Evolutionary conservation across 2,888 invertebrate species (phyloP).

Genomic region (Odiellus spinosus): DNA sequence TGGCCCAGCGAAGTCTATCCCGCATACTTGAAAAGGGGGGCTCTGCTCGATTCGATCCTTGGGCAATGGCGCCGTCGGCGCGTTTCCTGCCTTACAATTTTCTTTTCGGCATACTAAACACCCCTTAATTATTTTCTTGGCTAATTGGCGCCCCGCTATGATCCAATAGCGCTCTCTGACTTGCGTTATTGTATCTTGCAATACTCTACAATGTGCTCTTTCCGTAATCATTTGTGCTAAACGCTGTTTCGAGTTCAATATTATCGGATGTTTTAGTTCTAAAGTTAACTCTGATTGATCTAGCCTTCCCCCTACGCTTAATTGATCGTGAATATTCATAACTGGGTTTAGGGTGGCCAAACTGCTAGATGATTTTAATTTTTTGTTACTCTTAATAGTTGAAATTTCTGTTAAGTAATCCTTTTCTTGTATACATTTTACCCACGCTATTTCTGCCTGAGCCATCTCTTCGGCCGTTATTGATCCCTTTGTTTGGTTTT

Average conservation of each 20-base stretch:
- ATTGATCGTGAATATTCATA: not conserved
- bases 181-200: slow-evolving; percentile 1
- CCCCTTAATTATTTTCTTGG: not conserved
- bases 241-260: slow-evolving; percentile 1
- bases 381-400: no score
- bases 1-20: slow-evolving; percentile 2
- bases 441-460: no score
- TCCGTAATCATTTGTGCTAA: not conserved
- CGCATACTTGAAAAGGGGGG: not conserved
- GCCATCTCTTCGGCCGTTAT: no score
- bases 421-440: no score
- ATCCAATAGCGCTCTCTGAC: not conserved
- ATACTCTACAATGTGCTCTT: not conserved
- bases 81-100: not conserved
- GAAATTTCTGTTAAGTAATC: no score
- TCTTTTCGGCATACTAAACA: not conserved
- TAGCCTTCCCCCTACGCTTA: slow-evolving; percentile 1
- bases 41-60: not conserved
- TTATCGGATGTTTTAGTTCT: not conserved
- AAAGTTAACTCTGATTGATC: not conserved
- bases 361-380: no score
- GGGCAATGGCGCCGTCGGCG: not conserved
- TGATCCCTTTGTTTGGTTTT: no score
- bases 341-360: no score
- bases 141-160: not conserved